Evolutionary conservation across 2,888 invertebrate species (phyloP), one percentile per base, ranked within the genome.

Genomic region (Amphiduros pacificus): DNA sequence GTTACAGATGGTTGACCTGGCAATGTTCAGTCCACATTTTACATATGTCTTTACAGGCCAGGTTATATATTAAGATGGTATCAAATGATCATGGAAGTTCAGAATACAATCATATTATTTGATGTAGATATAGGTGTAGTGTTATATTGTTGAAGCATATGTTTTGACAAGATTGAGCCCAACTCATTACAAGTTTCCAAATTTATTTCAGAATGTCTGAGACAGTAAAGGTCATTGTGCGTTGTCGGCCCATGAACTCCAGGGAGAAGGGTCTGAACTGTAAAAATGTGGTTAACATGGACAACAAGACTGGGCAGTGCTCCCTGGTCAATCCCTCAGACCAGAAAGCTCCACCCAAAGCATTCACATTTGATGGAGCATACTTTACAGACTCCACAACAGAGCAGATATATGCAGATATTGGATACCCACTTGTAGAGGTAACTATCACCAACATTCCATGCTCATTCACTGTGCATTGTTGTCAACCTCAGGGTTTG

Each of bases 181-280:
- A n/a, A n/a, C n/a, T n/a, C n/a, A n/a, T n/a, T n/a, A n/a, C n/a
- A n/a, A n/a, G n/a, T n/a, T n/a, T n/a, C n/a, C n/a, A n/a, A n/a
- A n/a, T 28, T 28, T n/a, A 14, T 36, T 59, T 40, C 59, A 59
- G 53, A 28, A 69, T 69, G 69, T 73, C 82, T 63, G 91, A 91
- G 82, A 85, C 88, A 74, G 91, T 92, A 58, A 90, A 90, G 84
- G 92, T 92, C 56, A 89, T 92, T 61, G 91, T 91, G 68, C 84
- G 92, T 85, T 93, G 93, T 85, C 89, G 93, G 55, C 94, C 94
- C 27, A 89, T 92, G 88, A 92, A 91, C 84, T 85, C 85, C 67
- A 86, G 89, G 69, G 94, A 94, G 84, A 86, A 85, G 55, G 86
- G 86, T 55, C 81, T 89, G 63, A 88, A 88, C 68, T 89, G 89